Percentiles rank a stretch among this genome's conserved stretches.
These are phyloP conservation scores for Acanthosepion pharaonis DNA, from an alignment of 2,888 invertebrate genomes.

Conservation along the genomic window DNA sequence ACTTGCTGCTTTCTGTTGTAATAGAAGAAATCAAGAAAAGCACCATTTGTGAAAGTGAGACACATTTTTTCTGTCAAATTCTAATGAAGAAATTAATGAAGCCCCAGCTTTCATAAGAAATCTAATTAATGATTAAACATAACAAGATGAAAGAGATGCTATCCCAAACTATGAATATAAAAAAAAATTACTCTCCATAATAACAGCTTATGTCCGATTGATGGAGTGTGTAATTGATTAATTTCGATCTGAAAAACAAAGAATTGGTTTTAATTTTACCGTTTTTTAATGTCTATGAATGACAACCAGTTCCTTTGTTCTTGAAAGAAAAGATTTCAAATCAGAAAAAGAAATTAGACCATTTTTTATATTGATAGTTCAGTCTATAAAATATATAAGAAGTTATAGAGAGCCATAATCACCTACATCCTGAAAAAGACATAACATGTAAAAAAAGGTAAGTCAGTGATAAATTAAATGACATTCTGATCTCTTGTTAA, in stretches of 20 bases:
- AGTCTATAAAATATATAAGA: neutral
- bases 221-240: conserved; percentile 9
- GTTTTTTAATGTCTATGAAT: neutral
- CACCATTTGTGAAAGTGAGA: too few relatives aligned
- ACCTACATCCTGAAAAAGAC: too few relatives aligned
- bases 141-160: neutral
- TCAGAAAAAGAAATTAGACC: neutral
- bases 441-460: too few relatives aligned
- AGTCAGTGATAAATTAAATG: too few relatives aligned
- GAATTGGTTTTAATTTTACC: neutral
- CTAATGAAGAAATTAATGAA: conserved; percentile 33
- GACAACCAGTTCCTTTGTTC: neutral
- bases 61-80: neutral
- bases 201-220: neutral
- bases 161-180: neutral
- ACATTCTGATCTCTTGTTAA: too few relatives aligned
- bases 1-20: neutral
- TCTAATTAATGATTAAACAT: conserved; percentile 11
- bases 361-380: neutral
- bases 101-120: neutral
- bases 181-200: neutral
- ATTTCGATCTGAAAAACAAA: neutral
- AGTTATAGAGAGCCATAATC: too few relatives aligned
- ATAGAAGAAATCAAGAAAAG: neutral
- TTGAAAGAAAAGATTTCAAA: neutral